These are phyloP conservation scores for Ruditapes philippinarum DNA, from an alignment of 1,140 invertebrate species.

Conservation along the genomic window DNA sequence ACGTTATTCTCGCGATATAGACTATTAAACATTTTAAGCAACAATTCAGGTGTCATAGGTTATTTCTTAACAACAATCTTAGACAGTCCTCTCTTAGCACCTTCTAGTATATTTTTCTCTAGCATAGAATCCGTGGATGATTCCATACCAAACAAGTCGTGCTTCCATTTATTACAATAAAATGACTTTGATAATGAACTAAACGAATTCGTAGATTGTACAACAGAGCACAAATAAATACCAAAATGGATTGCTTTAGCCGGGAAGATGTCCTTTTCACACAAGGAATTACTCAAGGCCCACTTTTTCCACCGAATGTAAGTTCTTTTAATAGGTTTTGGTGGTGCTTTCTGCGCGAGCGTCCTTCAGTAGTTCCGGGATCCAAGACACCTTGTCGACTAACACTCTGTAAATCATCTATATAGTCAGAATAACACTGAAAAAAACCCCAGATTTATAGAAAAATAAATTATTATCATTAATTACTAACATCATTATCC, in stretches of 20 bases:
- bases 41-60: slow-evolving; percentile 22
- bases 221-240: slow-evolving; percentile 13
- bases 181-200: background rate
- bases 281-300: slow-evolving; percentile 40
- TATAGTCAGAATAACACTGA: slow-evolving; percentile 20
- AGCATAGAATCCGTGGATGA: background rate
- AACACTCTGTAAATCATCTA: slow-evolving; percentile 34
- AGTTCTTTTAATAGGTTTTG: background rate
- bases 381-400: slow-evolving; percentile 5
- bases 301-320: slow-evolving; percentile 34
- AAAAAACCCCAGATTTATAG: slow-evolving; percentile 45
- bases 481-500: background rate
- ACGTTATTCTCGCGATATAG: no score
- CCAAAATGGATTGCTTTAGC: background rate
- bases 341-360: slow-evolving; percentile 23
- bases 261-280: slow-evolving; percentile 42
- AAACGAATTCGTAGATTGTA: background rate
- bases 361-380: slow-evolving; percentile 31
- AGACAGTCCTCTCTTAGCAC: background rate
- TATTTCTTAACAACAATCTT: slow-evolving; percentile 19
- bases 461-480: background rate
- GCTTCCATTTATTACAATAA: background rate
- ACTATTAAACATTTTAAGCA: slow-evolving; percentile 11
- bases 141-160: slow-evolving; percentile 6
- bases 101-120: slow-evolving; percentile 17